Evolutionary conservation across 2,797 vertebrate species (phyloP).

Genomic region (Gymnodraco acuticeps): DNA sequence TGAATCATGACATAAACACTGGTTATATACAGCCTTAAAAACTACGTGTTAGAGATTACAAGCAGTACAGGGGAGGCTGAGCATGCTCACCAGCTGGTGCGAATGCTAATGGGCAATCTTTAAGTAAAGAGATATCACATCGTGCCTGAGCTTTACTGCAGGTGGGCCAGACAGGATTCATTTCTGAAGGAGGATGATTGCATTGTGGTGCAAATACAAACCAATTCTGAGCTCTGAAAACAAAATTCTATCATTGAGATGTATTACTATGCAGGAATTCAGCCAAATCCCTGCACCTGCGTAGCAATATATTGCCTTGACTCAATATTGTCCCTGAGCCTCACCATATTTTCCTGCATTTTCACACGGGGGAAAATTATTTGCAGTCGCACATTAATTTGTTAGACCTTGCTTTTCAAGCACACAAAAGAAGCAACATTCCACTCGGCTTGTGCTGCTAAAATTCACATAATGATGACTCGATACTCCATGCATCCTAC

Average conservation of each 20-base stretch:
- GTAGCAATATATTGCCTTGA: slow-evolving; percentile 54
- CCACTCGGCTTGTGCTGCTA: slow-evolving; percentile 43
- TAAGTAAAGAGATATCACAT: slow-evolving; percentile 46
- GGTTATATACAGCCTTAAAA: slow-evolving; percentile 32
- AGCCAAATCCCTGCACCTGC: slow-evolving; percentile 54
- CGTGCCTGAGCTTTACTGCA: slow-evolving; percentile 45
- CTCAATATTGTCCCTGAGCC: slow-evolving; percentile 33
- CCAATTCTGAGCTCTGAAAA: slow-evolving; percentile 60
- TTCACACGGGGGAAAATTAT: slow-evolving; percentile 26
- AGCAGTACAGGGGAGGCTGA: slow-evolving; percentile 19
- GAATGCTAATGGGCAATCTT: slow-evolving; percentile 59
- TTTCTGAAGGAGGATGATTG: slow-evolving; percentile 64
- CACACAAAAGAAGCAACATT: slow-evolving; percentile 63
- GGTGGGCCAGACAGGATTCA: slow-evolving; percentile 55
- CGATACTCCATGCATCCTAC: slow-evolving; percentile 75
- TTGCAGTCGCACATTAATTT: slow-evolving; percentile 60
- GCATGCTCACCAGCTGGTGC: slow-evolving; percentile 14
- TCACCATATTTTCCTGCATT: slow-evolving; percentile 31
- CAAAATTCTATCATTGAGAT: slow-evolving; percentile 58
- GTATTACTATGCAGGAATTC: slow-evolving; percentile 69
- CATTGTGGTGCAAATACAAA: slow-evolving; percentile 54
- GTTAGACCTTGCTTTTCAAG: slow-evolving; percentile 55
- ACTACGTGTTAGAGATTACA: slow-evolving; percentile 33
- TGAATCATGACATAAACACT: slow-evolving; percentile 39
- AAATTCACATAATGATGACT: slow-evolving; percentile 77